Percentiles rank a stretch among this genome's conserved stretches.
phyloP scores from a whole-genome alignment of 2,888 invertebrate genomes.

The Ethmia dodecea region DNA sequence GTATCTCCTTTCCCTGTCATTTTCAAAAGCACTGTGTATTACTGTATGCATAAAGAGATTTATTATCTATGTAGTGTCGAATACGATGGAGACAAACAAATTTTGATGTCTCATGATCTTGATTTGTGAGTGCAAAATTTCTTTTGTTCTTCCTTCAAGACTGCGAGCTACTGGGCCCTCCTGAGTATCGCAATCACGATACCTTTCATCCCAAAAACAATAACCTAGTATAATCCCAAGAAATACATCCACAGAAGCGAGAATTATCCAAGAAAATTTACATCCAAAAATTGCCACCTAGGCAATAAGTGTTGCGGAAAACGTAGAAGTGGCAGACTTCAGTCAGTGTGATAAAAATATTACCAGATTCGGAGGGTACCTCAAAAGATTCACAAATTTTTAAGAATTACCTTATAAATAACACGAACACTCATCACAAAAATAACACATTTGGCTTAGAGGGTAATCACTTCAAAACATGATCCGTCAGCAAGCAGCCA shows the following conservation, averaged over 20 bases:
- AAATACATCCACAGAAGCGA: slow-evolving; percentile 19
- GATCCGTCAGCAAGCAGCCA: slow-evolving; percentile 49
- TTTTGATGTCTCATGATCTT: background rate
- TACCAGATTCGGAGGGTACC: slow-evolving; percentile 6
- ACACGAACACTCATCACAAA: slow-evolving; percentile 73
- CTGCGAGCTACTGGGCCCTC: too few species aligned
- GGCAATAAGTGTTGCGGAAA: slow-evolving; percentile 41
- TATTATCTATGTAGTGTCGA: too few species aligned
- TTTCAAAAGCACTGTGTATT: too few species aligned
- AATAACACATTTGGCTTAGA: slow-evolving; percentile 66
- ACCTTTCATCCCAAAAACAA: background rate
- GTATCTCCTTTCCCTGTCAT: too few species aligned
- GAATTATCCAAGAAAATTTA: slow-evolving; percentile 42
- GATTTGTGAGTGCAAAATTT: background rate
- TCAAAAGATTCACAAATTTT: slow-evolving; percentile 19
- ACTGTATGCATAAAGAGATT: too few species aligned
- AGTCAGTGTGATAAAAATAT: slow-evolving; percentile 10
- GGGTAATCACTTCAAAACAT: slow-evolving; percentile 73
- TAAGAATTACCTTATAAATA: slow-evolving; percentile 63
- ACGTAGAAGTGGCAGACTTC: slow-evolving; percentile 18
- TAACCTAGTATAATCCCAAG: background rate
- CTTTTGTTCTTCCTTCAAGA: background rate
- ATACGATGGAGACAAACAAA: too few species aligned
- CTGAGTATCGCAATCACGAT: too few species aligned
- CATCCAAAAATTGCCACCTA: slow-evolving; percentile 69